phyloP scores from a whole-genome alignment of 2,113 vertebrate species.

The Scophthalmus maximus region DNA sequence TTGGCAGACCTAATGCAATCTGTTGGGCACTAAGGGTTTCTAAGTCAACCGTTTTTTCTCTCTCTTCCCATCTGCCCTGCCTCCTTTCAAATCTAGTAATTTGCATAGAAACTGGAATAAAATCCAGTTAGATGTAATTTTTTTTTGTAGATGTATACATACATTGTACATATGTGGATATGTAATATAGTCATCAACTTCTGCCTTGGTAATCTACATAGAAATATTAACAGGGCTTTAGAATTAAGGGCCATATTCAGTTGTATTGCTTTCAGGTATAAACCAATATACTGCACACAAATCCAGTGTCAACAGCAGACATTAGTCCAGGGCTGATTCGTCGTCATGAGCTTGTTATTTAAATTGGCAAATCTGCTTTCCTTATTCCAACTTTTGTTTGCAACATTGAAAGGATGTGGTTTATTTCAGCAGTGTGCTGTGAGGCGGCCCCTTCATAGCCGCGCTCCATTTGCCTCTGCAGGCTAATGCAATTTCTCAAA shows the following conservation, averaged over 20 bases:
- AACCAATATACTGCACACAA: neutral
- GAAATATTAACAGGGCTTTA: neutral
- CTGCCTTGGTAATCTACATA: neutral
- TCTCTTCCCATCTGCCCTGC: conserved; percentile 22
- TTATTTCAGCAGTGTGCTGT: conserved; percentile 48
- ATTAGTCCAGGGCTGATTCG: conserved; percentile 13
- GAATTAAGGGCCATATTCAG: neutral
- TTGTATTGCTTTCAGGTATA: neutral
- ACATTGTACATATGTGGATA: too few species aligned
- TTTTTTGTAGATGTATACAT: too few species aligned
- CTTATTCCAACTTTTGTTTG: conserved; percentile 49
- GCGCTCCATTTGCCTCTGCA: conserved; percentile 42
- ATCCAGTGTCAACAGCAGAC: conserved; percentile 4
- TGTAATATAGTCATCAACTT: neutral
- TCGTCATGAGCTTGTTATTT: conserved; percentile 46
- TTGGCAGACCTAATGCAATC: conserved; percentile 43
- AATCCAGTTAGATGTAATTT: too few species aligned
- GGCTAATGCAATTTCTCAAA: conserved; percentile 66
- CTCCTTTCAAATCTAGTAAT: conserved; percentile 2
- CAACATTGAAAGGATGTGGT: conserved; percentile 69
- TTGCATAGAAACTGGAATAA: too few species aligned
- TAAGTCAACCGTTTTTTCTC: neutral
- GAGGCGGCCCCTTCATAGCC: conserved; percentile 29
- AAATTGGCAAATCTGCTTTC: conserved; percentile 33
- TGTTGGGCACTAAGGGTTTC: conserved; percentile 35